Evolutionary conservation across 1,140 invertebrate genomes (phyloP), one percentile per base, ranked within the genome.

Genomic region (Theocolax elegans): DNA sequence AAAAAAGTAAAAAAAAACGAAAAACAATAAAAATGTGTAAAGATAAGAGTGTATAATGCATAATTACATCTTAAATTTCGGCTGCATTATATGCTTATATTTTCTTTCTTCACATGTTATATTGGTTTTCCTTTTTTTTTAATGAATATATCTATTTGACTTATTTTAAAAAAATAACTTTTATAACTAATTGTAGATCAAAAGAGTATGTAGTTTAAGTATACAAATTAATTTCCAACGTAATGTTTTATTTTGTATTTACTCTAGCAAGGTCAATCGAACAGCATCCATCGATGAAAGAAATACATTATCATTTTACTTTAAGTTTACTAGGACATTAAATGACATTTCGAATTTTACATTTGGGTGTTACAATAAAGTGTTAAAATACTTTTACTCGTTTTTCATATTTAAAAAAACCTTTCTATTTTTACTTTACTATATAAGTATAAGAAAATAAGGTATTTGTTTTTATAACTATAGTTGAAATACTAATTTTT

Each of bases 61-160:
- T 72, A 67, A 68, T 71, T 72, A 72, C 75, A 76, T 60, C 46
- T 42, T 35, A 60, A 53, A 71, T 73, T 72, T 68, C 44, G 9
- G 27, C 19, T 21, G 58, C 69, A 69, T 72, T 73, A 62, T 48
- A 73, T 77, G 74, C 77, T 77, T 75, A 80, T 81, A 80, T 81
- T 69, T 82, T 83, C n/a, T n/a, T n/a, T n/a, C 81, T 76, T 81
- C 80, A 79, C 73, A 72, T 80, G 76, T 81, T 80, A 81, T 76
- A 81, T 62, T 69, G 58, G 21, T 63, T 69, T 69, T 35, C 65
- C 79, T 75, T 35, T 72, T 83, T 84, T 83, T 84, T 83, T 69
- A 83, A 83, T 82, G 81, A 83, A 81, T 51, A 60, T 80, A 81
- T 82, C 78, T 82, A 81, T 81, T 83, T 82, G 78, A 82, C 79